Evolutionary conservation across 2,797 vertebrate species (phyloP).

Genomic region (Poecilia velifera): DNA sequence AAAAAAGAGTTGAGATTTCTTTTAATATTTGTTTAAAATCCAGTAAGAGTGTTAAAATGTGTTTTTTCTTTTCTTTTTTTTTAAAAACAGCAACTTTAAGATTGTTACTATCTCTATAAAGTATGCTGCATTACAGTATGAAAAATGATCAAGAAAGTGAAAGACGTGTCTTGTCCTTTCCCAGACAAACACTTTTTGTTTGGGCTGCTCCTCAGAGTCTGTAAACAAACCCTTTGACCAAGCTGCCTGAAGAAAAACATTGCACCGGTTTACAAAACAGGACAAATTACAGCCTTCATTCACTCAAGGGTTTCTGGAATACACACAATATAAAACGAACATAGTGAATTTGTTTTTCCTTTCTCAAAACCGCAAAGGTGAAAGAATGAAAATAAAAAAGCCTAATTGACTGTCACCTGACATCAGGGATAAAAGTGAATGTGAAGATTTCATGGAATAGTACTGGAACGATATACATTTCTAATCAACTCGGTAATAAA

Average conservation of each 20-base stretch:
- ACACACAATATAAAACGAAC: not conserved
- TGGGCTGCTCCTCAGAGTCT: slow-evolving; percentile 14
- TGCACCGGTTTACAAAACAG: slow-evolving; percentile 10
- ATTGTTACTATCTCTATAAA: not conserved
- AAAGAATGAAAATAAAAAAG: not conserved
- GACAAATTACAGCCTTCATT: not conserved
- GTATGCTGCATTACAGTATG: not conserved
- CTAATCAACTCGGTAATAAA: not conserved
- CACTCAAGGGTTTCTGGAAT: not conserved
- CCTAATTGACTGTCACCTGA: not conserved
- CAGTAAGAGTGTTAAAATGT: no score
- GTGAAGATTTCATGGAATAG: not conserved
- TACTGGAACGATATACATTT: not conserved
- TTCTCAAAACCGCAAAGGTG: not conserved
- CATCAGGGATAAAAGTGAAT: not conserved
- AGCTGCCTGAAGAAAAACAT: not conserved
- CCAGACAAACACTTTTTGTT: slow-evolving; percentile 21
- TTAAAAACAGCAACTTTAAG: no score
- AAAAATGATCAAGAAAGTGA: not conserved
- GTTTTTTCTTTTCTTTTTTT: no score
- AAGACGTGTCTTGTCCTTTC: slow-evolving; percentile 5
- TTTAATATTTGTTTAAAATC: not conserved
- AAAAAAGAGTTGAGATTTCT: not conserved
- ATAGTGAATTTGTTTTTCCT: not conserved
- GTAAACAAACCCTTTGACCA: slow-evolving; percentile 14